phyloP scores from a whole-genome alignment of 2,888 invertebrate genomes.

The Oxycera nigricornis region DNA sequence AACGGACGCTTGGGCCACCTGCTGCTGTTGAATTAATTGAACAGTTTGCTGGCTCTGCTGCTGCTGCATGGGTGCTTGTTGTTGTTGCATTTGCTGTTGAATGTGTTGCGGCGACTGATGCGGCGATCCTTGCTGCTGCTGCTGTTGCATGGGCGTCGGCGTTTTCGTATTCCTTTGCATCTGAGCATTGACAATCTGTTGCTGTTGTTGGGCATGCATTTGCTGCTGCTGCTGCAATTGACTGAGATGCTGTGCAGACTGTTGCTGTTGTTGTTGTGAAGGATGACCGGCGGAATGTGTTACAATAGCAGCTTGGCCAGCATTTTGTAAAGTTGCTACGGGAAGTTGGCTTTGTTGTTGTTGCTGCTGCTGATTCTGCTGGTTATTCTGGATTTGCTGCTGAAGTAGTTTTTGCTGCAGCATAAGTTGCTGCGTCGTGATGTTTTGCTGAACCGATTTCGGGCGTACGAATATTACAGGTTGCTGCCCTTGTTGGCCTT shows the following conservation, averaged over 20 bases:
- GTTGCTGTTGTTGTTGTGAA: conserved; percentile 51
- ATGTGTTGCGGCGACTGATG: conserved; percentile 48
- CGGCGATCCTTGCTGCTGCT: conserved; percentile 50
- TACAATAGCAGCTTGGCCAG: conserved; percentile 50
- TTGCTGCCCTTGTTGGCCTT: conserved; percentile 47
- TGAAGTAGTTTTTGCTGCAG: conserved; percentile 34
- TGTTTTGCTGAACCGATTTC: conserved; percentile 42
- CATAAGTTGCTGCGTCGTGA: conserved; percentile 45
- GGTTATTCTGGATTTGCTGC: conserved; percentile 38
- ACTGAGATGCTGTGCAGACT: conserved; percentile 59
- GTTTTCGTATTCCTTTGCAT: conserved; percentile 36
- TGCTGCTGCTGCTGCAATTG: conserved; percentile 53
- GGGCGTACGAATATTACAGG: conserved; percentile 47
- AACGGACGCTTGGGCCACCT: conserved; percentile 52
- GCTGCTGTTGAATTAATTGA: conserved; percentile 51
- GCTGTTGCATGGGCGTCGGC: conserved; percentile 44
- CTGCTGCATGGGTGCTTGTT: conserved; percentile 41
- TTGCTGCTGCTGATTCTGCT: conserved; percentile 48
- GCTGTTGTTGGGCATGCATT: conserved; percentile 56
- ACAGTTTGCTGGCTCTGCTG: conserved; percentile 51
- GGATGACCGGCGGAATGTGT: too few species aligned
- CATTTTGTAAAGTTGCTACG: conserved; percentile 39
- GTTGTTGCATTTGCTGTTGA: conserved; percentile 46
- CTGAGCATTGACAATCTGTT: conserved; percentile 29
- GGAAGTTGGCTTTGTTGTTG: conserved; percentile 48